A percentile compares a stretch with the other conserved stretches of the same genome.
phyloP scores from a whole-genome alignment of 2,113 vertebrate genomes.

The Crotalus helleri region DNA sequence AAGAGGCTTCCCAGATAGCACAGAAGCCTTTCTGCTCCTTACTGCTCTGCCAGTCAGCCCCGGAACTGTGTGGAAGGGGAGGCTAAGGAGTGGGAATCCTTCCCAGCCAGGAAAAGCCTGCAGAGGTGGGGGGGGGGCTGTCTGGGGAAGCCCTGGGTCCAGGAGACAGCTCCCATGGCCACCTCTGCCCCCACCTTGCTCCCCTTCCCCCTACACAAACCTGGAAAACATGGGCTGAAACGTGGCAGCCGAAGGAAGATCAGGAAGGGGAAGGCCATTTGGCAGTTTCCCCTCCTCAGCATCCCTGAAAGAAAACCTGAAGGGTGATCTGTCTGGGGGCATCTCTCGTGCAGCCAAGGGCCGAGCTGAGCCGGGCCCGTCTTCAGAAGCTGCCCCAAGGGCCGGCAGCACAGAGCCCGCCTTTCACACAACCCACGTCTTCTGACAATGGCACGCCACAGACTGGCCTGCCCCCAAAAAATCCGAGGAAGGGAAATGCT shows the following conservation, averaged over 20 bases:
- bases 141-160: background rate
- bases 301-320: slow-evolving; percentile 21
- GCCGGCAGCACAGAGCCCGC: slow-evolving; percentile 23
- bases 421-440: slow-evolving; percentile 40
- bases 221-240: background rate
- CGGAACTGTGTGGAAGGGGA: background rate
- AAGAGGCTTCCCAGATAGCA: background rate
- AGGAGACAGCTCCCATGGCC: background rate
- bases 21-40: too few relatives aligned
- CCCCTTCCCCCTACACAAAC: background rate
- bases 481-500: slow-evolving; percentile 8
- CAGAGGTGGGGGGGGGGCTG: background rate
- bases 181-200: background rate
- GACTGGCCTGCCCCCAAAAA: background rate
- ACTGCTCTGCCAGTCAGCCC: background rate
- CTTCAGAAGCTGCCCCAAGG: slow-evolving; percentile 24
- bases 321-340: slow-evolving; percentile 19
- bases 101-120: background rate
- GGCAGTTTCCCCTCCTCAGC: background rate
- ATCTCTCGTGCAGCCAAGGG: slow-evolving; percentile 3
- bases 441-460: slow-evolving; percentile 20
- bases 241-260: background rate
- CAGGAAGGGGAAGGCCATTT: background rate
- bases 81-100: background rate
- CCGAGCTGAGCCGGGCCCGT: slow-evolving; percentile 2